Base-by-base conservation (phyloP, 2,113 vertebrate species). In the Raja brachyura region DNA sequence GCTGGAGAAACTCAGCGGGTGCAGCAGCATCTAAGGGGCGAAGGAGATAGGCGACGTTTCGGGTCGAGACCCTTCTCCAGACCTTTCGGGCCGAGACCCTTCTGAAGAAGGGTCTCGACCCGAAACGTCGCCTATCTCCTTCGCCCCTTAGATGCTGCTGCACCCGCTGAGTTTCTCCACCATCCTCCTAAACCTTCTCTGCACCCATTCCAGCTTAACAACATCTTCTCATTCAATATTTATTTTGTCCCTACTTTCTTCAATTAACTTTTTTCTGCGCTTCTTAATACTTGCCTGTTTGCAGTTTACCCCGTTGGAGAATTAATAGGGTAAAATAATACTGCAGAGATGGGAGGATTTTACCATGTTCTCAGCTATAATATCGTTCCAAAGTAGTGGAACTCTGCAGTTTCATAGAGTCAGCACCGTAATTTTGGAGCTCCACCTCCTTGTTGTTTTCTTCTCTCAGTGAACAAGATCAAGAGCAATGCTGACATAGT, bases 401-500 rank as follows among this genome's bases (percentile, higher is more conserved):
- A 5, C 63, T 22, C 90, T 16, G 16, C 25, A 70, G 14, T 33
- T 56, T 48, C 63, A 39, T 20, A 68, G 14, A 10, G 2, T 11
- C 18, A n/a, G 9, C 68, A 18, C 63, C 25, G 22, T 68, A 5
- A 54, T 48, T 18, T 81, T 81, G 39, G 33, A 81, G 78, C 33
- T 54, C 78, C 78, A 81, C 5, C 14, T 70, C 68, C 0, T 5
- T 76, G 78, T 95, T 93, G 95, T 75, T 48, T 94, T 39, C 94
- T 9, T 94, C 73, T 85, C 39, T 54, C 16, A 22, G 7, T 81
- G 78, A 54, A 81, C 10, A 83, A 56, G 79, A 83, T 4, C 79
- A 59, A 83, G 48, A 83, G 48, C 22, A 83, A 22, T 83, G 33
- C 18, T 79, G 39, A 20, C 77, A 79, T 16, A 5, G 33, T 79